Conservation (phyloP, 2,797 vertebrate species). For the Champsocephalus esox region DNA sequence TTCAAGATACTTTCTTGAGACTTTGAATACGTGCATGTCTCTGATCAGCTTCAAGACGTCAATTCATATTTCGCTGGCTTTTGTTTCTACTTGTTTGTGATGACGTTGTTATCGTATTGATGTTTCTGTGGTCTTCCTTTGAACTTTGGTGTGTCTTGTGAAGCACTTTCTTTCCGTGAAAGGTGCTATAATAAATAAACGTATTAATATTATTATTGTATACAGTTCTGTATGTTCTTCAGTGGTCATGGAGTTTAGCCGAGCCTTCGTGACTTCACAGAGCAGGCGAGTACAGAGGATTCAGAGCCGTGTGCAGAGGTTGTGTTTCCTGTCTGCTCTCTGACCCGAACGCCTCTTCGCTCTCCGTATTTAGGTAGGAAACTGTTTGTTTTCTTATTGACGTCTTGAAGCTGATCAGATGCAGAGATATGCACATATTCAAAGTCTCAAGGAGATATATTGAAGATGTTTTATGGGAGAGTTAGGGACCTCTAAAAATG, state of each 20-base stretch:
- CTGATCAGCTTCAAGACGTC: too few species aligned
- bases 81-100: too few species aligned
- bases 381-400: not conserved
- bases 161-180: too few species aligned
- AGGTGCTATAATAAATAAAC: too few species aligned
- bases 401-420: not conserved
- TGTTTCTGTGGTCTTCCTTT: too few species aligned
- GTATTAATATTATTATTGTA: not conserved
- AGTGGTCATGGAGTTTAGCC: conserved; percentile 15
- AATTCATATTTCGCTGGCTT: too few species aligned
- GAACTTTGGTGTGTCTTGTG: too few species aligned
- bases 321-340: conserved; percentile 5
- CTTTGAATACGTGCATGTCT: too few species aligned
- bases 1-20: too few species aligned
- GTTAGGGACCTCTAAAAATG: too few species aligned
- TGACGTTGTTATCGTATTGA: too few species aligned
- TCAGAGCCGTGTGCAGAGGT: conserved; percentile 12
- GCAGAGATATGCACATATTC: not conserved
- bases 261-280: not conserved
- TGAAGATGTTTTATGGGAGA: not conserved
- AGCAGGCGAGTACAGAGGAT: conserved; percentile 16
- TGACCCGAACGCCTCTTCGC: conserved; percentile 30
- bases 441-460: not conserved
- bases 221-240: not conserved
- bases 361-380: conserved; percentile 11